These are phyloP conservation scores for Laupala kohalensis DNA, from an alignment of 1,140 invertebrate genomes.

Conservation along the genomic window DNA sequence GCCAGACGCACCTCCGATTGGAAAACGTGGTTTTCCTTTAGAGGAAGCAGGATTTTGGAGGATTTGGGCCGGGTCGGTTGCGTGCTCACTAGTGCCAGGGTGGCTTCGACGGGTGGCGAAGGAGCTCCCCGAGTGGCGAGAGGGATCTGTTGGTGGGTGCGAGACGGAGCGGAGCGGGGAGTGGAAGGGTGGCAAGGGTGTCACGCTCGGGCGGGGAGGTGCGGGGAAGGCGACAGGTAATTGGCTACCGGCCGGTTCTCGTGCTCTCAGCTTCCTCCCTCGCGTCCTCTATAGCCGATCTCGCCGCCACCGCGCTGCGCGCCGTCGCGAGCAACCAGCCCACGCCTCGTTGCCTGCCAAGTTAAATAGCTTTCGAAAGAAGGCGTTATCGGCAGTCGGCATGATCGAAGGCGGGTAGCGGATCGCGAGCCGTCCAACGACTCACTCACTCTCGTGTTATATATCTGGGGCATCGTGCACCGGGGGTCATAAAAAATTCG, in stretches of 20 bases:
- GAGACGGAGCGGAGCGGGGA: not conserved
- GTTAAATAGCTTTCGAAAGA: not conserved
- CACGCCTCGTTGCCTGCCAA: not conserved
- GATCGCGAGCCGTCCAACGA: not conserved
- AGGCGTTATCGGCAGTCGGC: not conserved
- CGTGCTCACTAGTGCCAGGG: too few relatives aligned
- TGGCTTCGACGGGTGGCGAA: not conserved
- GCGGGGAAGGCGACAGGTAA: not conserved
- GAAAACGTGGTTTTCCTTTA: not conserved
- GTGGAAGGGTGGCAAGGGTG: not conserved
- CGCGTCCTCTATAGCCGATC: too few relatives aligned
- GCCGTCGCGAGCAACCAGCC: not conserved
- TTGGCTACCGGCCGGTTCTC: not conserved
- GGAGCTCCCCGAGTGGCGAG: not conserved
- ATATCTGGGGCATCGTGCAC: too few relatives aligned
- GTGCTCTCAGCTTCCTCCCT: not conserved
- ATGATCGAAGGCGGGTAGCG: not conserved
- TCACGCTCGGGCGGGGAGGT: not conserved
- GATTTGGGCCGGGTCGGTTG: too few relatives aligned
- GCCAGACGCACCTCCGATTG: not conserved
- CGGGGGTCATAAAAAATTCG: too few relatives aligned
- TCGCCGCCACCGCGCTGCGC: too few relatives aligned
- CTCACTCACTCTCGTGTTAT: too few relatives aligned
- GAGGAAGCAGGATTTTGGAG: not conserved
- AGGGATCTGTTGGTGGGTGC: not conserved